Evolutionary conservation across 2,113 vertebrate species (phyloP).

Genomic region (Gavia stellata): DNA sequence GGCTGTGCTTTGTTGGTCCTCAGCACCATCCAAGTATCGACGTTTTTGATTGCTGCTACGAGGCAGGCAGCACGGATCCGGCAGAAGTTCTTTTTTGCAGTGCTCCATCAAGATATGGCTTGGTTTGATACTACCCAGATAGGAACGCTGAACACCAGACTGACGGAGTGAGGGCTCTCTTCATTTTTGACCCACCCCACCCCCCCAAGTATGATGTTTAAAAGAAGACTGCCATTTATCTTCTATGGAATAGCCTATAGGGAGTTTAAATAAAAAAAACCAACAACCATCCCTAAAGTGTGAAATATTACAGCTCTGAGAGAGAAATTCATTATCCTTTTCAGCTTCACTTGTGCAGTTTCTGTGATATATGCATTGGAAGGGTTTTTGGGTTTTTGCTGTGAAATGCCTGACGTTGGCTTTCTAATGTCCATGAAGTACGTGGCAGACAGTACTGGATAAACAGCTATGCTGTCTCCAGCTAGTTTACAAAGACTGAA

Average conservation of each 20-base stretch:
- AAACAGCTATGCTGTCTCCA: background rate
- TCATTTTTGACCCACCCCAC: background rate
- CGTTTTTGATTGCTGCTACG: conserved; percentile 62
- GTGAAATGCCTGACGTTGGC: background rate
- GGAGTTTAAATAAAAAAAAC: background rate
- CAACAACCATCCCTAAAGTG: background rate
- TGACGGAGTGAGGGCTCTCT: conserved; percentile 69
- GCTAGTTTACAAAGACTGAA: background rate
- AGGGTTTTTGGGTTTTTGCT: fast-evolving
- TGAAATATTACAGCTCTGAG: background rate
- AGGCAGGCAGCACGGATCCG: conserved; percentile 73
- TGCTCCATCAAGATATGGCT: conserved; percentile 78
- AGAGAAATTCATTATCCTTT: background rate
- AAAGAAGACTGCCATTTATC: background rate
- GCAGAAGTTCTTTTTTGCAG: conserved; percentile 73
- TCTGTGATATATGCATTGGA: background rate
- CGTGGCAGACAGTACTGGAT: background rate
- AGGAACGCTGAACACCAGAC: conserved; percentile 71
- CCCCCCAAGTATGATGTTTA: background rate
- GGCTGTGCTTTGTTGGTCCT: conserved; percentile 65
- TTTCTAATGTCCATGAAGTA: background rate
- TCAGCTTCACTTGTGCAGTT: background rate
- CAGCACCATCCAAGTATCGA: conserved; percentile 65
- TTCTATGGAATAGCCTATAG: background rate
- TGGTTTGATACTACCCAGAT: conserved; percentile 77